Base-by-base conservation (phyloP, 2,888 invertebrate species). In the Xiphydria camelus region DNA sequence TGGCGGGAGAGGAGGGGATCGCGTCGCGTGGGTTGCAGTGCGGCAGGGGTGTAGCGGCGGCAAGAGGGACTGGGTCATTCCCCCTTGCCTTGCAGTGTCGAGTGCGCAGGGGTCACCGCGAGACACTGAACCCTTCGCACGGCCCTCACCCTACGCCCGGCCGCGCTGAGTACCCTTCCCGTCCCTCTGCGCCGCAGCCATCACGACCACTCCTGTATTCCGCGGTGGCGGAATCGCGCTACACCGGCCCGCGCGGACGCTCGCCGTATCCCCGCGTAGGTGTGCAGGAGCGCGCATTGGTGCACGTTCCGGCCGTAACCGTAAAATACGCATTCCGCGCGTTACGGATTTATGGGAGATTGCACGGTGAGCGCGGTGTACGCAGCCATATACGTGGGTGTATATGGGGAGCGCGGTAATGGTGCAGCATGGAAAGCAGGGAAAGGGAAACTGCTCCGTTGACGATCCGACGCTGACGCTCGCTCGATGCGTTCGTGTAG, bases 81-180 rank as follows among this genome's bases (percentile, higher is more conserved):
- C 66, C 61, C 68, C 62, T 52, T 68, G 63, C 51, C 53, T 61
- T 64, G 54, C 56, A 57, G 50, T 52, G 48, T 45, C 55, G 50
- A 53, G 51, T 51, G 55, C 59, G 49, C 66, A 59, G 59, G 60
- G 69, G 66, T 67, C 69, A 69, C 63, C 59, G 64, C 61, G 67
- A 70, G 70, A 66, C 67, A 63, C 53, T 67, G 64, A 70, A 70
- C 68, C 66, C 68, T 66, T 59, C 61, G 54, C 57, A 58, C 56
- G 55, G 53, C 50, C n/a, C n/a, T n/a, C 55, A 51, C 55, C 61
- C 60, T 55, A 12, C 57, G 34, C 53, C 51, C 41, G n/a, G n/a
- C n/a, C n/a, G n/a, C n/a, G n/a, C n/a, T n/a, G n/a, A n/a, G n/a
- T n/a, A n/a, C n/a, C 38, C 40, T 39, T 38, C 29, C 35, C 33